These are phyloP conservation scores for Drosophila setosimentum DNA, from an alignment of 2,888 invertebrate genomes.

Conservation along the genomic window DNA sequence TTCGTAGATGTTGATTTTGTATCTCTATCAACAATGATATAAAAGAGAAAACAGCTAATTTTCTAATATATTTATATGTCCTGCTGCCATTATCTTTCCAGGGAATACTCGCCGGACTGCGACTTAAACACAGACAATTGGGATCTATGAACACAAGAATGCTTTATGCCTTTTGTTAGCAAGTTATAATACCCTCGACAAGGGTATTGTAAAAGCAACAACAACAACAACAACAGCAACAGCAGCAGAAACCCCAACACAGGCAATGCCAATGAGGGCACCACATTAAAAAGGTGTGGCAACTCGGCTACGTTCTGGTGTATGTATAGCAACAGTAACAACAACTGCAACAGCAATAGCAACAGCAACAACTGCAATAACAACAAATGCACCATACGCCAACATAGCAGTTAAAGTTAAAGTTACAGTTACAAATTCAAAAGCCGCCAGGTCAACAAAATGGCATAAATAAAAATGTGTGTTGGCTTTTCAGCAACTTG, in stretches of 20 bases:
- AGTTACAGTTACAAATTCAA: constrained; percentile 66
- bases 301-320: constrained; percentile 61
- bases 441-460: constrained; percentile 39
- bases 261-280: constrained; percentile 60
- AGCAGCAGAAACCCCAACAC: constrained; percentile 36
- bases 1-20: background rate
- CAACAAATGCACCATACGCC: constrained; percentile 48
- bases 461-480: constrained; percentile 44
- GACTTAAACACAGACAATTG: background rate
- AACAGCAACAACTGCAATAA: constrained; percentile 23
- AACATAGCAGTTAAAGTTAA: constrained; percentile 55
- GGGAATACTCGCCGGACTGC: background rate
- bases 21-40: background rate
- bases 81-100: background rate
- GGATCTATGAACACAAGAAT: background rate
- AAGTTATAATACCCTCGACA: background rate
- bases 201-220: constrained; percentile 18
- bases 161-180: background rate
- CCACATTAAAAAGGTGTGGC: constrained; percentile 66
- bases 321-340: constrained; percentile 31
- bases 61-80: too few species aligned
- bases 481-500: constrained; percentile 65
- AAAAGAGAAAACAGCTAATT: background rate
- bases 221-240: constrained; percentile 12
- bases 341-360: constrained; percentile 20